These are phyloP conservation scores for Coturnix japonica DNA, from an alignment of 2,113 vertebrate species.

Conservation along the genomic window DNA sequence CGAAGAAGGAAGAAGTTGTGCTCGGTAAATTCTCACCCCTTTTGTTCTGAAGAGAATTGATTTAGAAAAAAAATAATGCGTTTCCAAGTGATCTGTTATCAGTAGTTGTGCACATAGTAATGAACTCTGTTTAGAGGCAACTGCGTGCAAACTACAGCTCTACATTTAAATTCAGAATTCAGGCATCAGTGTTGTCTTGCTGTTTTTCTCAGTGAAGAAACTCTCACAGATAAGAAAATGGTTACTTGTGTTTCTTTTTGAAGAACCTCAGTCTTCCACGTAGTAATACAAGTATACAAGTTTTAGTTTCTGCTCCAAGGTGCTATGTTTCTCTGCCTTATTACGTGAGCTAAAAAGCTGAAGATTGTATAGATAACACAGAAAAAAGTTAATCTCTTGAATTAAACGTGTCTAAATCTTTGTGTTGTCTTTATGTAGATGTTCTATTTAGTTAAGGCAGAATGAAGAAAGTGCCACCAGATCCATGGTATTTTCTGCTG, in stretches of 20 bases:
- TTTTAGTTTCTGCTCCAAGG: not conserved
- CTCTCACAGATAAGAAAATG: not conserved
- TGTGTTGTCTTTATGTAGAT: not conserved
- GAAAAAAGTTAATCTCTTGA: not conserved
- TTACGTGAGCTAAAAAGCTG: not conserved
- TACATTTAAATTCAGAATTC: not conserved
- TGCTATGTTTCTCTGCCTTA: not conserved
- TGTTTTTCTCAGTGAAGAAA: not conserved
- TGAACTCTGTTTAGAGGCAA: not conserved
- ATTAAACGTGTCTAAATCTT: not conserved
- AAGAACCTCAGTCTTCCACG: fast-evolving
- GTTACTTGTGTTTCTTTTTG: not conserved
- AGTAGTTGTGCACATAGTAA: not conserved
- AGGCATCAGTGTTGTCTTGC: not conserved
- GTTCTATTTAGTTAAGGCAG: not conserved
- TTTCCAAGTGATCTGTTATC: not conserved
- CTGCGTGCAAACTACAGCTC: not conserved
- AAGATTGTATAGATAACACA: not conserved
- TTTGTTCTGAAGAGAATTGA: not conserved
- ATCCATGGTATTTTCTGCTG: not conserved
- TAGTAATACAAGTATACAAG: not conserved
- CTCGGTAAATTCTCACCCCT: not conserved
- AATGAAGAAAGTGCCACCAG: not conserved
- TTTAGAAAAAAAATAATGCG: not conserved
- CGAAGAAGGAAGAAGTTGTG: not conserved